These are phyloP conservation scores for Trachelus tabidus DNA, from an alignment of 2,888 invertebrate species.

Conservation along the genomic window DNA sequence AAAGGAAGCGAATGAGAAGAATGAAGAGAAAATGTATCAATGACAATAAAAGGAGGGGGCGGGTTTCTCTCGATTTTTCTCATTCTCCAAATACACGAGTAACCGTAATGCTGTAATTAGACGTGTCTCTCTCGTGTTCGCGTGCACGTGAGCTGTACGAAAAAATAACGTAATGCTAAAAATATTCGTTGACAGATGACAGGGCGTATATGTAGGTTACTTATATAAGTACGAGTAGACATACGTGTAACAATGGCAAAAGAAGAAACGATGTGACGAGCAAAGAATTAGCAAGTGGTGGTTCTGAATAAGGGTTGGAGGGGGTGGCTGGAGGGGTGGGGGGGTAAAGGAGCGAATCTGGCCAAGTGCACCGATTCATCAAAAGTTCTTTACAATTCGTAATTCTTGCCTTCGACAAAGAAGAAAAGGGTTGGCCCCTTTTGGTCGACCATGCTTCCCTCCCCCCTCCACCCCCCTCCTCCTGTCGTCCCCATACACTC, in stretches of 20 bases:
- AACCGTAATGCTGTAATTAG: not conserved
- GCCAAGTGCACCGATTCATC: slow-evolving; percentile 41
- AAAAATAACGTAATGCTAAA: not conserved
- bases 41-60: not conserved
- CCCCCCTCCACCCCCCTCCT: no score
- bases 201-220: not conserved
- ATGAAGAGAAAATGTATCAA: not conserved
- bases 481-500: slow-evolving; percentile 8
- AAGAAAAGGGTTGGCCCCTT: slow-evolving; percentile 30
- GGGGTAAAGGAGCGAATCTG: slow-evolving; percentile 9
- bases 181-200: not conserved
- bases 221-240: not conserved
- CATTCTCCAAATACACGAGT: not conserved
- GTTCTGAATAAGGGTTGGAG: slow-evolving; percentile 5
- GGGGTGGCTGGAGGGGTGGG: slow-evolving; percentile 15
- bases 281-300: slow-evolving; percentile 1
- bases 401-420: slow-evolving; percentile 38
- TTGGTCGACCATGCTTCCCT: not conserved
- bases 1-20: not conserved
- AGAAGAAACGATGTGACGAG: not conserved
- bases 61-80: not conserved
- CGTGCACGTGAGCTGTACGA: not conserved
- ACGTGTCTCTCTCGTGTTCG: not conserved
- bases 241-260: not conserved
- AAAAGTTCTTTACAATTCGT: slow-evolving; percentile 40